phyloP scores from a whole-genome alignment of 2,888 invertebrate genomes.

The Drosophila incognita region DNA sequence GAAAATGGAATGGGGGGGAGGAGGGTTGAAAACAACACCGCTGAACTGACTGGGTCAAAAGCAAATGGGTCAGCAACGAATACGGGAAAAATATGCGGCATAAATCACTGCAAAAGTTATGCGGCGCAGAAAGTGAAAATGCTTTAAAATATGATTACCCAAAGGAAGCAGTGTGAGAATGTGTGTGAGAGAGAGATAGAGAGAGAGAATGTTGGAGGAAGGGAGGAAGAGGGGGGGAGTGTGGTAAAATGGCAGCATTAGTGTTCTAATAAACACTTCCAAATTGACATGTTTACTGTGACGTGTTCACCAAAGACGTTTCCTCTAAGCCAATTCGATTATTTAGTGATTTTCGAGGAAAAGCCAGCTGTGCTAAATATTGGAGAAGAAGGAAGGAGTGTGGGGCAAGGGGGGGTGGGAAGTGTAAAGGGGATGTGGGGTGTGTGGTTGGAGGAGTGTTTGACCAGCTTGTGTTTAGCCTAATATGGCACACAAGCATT shows the following conservation, averaged over 20 bases:
- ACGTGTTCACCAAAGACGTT: conserved; percentile 35
- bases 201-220: background rate
- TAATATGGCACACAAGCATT: conserved; percentile 23
- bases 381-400: background rate
- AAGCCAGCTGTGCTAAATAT: conserved; percentile 30
- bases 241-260: conserved; percentile 3
- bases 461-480: conserved; percentile 20
- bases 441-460: background rate
- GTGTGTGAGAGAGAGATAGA: background rate
- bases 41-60: conserved; percentile 58
- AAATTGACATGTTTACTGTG: conserved; percentile 78
- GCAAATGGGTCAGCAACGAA: conserved; percentile 64
- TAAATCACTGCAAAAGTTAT: conserved; percentile 69
- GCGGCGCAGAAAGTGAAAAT: conserved; percentile 70
- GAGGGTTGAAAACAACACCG: background rate
- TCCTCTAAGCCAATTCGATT: conserved; percentile 74
- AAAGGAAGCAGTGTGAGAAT: background rate
- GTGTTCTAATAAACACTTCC: conserved; percentile 52
- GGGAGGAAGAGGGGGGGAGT: background rate
- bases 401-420: background rate
- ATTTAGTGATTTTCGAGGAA: conserved; percentile 67
- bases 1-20: background rate
- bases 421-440: background rate
- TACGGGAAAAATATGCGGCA: conserved; percentile 28
- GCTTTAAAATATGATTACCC: conserved; percentile 50